Evolutionary conservation across 2,888 invertebrate species (phyloP), one percentile per base, ranked within the genome.

Genomic region (Cryptosula pallasiana): DNA sequence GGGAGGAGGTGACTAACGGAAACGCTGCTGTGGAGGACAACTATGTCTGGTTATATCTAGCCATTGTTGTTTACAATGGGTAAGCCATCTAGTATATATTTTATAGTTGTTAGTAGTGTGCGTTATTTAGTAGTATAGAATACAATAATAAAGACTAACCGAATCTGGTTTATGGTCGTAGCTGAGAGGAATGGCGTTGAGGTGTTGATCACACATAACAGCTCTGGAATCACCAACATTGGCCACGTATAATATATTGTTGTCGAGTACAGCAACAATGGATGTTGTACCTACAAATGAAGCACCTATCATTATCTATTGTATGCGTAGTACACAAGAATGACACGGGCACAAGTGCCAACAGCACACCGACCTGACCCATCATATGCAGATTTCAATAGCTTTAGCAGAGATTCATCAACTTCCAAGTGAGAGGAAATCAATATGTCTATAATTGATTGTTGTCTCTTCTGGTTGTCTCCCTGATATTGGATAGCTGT

Each of bases 151-250:
- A 3, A 32, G 16, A 58, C 77, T 73, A 77, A 94, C 93, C 89
- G 95, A 93, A 82, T 95, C 93, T 55, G 97, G 97, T 87, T 97
- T 97, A 84, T 97, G 97, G 85, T 97, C 97, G 84, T 93, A 94
- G 0, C 96, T 95, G 5, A 97, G 87, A 20, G 94, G 95, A 78
- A 94, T 93, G 0, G 92, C 93, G 83, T 92, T 92, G 54, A 95
- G 95, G 80, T 91, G 90, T 69, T 89, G 89, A 85, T 95, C 95
- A 85, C 94, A 95, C 91, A 96, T 93, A 0, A 96, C 95, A 35
- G 95, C 97, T 76, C 97, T 88, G 0, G 96, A 96, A 85, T 97
- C 97, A 1, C 97, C 97, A 32, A 97, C 95, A 88, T 97, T 97
- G 20, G 95, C 96, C 34, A 97, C 95, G 76, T 92, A 90, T 75